A percentile compares a stretch with the other conserved stretches of the same genome.
Conservation (phyloP, 2,113 vertebrate genomes). For the Tachysurus vachellii region DNA sequence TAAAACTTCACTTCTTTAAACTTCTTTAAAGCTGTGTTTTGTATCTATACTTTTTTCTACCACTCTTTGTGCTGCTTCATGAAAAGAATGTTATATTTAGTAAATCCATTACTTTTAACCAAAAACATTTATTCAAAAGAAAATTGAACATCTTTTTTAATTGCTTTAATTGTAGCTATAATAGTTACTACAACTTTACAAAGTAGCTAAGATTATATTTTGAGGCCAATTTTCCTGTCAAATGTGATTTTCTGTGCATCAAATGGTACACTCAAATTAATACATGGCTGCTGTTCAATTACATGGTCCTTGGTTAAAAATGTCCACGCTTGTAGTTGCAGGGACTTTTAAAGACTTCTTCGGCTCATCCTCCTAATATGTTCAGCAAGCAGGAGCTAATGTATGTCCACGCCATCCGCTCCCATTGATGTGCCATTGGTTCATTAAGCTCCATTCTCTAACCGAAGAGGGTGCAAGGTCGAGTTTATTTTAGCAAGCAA, state of each 20-base stretch:
- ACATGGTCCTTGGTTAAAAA: conserved; percentile 34
- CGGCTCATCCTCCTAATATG: conserved; percentile 27
- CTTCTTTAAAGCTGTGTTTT: neutral
- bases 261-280: conserved; percentile 2
- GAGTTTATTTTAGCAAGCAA: conserved; percentile 64
- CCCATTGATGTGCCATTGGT: conserved; percentile 55
- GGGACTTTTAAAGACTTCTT: conserved; percentile 33
- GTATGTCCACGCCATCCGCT: conserved; percentile 51
- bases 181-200: conserved; percentile 10
- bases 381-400: conserved; percentile 44
- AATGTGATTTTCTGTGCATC: neutral
- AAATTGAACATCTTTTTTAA: neutral
- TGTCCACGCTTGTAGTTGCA: conserved; percentile 32
- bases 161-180: neutral
- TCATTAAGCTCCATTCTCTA: conserved; percentile 64
- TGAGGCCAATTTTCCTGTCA: conserved; percentile 1
- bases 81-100: neutral
- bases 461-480: conserved; percentile 60
- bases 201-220: conserved; percentile 1
- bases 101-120: neutral
- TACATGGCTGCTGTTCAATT: conserved; percentile 18
- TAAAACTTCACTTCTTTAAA: no score
- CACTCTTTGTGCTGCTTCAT: neutral
- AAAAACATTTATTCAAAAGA: neutral
- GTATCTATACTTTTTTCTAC: neutral